Base-by-base conservation (phyloP, 2,888 invertebrate genomes). In the Yponomeuta plumbellus region DNA sequence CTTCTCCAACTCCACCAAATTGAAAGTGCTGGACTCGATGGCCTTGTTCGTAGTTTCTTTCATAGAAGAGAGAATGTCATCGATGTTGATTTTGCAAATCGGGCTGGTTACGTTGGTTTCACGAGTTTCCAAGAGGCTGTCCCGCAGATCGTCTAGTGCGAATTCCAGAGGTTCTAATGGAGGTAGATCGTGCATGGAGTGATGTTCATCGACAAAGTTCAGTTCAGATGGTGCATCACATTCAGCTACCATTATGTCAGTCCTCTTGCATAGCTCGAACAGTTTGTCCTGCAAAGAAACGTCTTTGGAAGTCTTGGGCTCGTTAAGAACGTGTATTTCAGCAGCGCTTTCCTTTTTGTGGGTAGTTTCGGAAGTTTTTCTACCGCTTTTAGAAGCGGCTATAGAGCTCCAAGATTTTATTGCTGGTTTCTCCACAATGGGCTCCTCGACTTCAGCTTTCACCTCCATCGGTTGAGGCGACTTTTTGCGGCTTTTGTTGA, bases 331-430 rank as follows among this genome's bases (percentile, higher is more conserved):
- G 59, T 67, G 65, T 10, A 62, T 67, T 10, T 66, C 67, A 40
- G 71, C 68, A 66, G 67, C 67, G n/a, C 67, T 65, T 66, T 71
- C 69, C 13, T 59, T 63, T 39, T 52, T 21, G 17, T 61, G 65
- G 57, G 34, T 61, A 3, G 44, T 68, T 21, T 78, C 76, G 66
- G 79, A 75, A 11, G 69, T 63, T 69, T 78, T 85, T 69, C 80
- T 77, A 56, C 75, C 69, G 66, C 72, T 70, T 73, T 77, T 73
- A 67, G 69, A 69, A 70, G 92, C 89, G 58, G 92, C 92, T 70
- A 93, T 87, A 62, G 88, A 89, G 74, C 92, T 93, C 93, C 93
- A 93, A 17, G 92, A 92, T 77, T 89, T 90, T 34, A 83, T 80
- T 3, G 83, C 71, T 22, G 74, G 84, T 70, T 81, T 82, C 26